These are phyloP conservation scores for Psammodynastes pulverulentus DNA, from an alignment of 2,113 vertebrate genomes.

Conservation along the genomic window DNA sequence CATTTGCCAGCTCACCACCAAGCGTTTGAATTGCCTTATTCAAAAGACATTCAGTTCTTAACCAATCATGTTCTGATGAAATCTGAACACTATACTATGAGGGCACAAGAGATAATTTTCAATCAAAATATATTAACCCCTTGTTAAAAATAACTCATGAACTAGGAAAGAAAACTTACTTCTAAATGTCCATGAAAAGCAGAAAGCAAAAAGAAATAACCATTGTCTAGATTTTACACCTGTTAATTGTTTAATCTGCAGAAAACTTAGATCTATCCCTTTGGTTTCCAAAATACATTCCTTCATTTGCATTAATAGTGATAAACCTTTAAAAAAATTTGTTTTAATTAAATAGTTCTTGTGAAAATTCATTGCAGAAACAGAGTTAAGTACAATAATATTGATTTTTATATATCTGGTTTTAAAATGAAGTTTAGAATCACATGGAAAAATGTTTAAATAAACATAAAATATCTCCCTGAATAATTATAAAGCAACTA, in stretches of 20 bases:
- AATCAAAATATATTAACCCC: constrained; percentile 7
- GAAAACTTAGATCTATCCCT: constrained; percentile 12
- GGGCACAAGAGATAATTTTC: background rate
- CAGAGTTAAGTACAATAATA: background rate
- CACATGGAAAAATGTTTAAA: background rate
- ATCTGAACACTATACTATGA: constrained; percentile 10
- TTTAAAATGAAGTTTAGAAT: background rate
- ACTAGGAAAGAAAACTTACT: constrained; percentile 19
- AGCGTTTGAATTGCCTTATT: constrained; percentile 21
- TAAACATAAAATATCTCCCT: background rate
- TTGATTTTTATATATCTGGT: background rate
- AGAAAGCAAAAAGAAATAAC: constrained; percentile 9
- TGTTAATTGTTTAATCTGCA: background rate
- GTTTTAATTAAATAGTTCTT: background rate
- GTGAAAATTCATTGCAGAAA: background rate
- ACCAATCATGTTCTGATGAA: constrained; percentile 16
- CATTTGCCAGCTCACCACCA: constrained; percentile 36
- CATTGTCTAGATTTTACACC: background rate
- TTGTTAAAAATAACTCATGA: constrained; percentile 34
- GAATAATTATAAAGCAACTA: background rate
- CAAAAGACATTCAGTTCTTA: constrained; percentile 34
- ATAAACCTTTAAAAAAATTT: no score
- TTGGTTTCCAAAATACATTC: background rate
- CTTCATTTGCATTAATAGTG: constrained; percentile 35
- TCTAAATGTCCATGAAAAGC: constrained; percentile 1